Evolutionary conservation across 2,113 vertebrate species (phyloP), one percentile per base, ranked within the genome.

Genomic region (Nothobranchius kuhntae): DNA sequence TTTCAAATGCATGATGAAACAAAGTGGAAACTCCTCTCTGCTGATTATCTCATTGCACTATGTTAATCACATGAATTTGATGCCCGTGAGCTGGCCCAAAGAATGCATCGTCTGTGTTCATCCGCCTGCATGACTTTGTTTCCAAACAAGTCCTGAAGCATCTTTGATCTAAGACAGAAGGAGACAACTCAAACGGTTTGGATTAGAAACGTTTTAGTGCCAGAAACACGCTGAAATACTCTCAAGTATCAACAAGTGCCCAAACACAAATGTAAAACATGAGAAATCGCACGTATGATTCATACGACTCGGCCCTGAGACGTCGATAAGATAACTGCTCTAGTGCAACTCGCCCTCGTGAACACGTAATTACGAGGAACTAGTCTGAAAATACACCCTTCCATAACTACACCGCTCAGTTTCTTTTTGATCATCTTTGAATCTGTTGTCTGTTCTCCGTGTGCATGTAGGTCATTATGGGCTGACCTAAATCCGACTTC

Each of bases 401-500:
- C 36, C 12, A n/a, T 17, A 15, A 14, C 12, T 52, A 40, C 67
- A 35, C 12, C 7, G 13, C n/a, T 46, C 54, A 11, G 9, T 47
- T 40, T 40, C 52, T 13, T 9, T 52, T 14, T 24, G 14, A 8
- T 47, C 1, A 59, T 17, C 68, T 67, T 45, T 5, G 14, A 1
- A 38, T 73, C 6, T 59, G 24, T 61, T 60, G 35, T 58, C 55
- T 36, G 53, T 3, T 42, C 9, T 60, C 40, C 13, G 35, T 57
- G 13, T 36, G 80, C 57, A 86, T 87, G 66, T 88, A 82, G 88
- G 86, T 81, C 89, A 86, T 59, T 13, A 42, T 15, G 24, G 60
- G 63, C 51, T 72, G 72, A 84, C 90, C 89, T 78, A 91, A 63
- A 85, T 91, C 14, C 45, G 60, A 72, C 84, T 78, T 85, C 77